Conservation (phyloP, 2,797 vertebrate genomes). For the Epinephelus awoara region DNA sequence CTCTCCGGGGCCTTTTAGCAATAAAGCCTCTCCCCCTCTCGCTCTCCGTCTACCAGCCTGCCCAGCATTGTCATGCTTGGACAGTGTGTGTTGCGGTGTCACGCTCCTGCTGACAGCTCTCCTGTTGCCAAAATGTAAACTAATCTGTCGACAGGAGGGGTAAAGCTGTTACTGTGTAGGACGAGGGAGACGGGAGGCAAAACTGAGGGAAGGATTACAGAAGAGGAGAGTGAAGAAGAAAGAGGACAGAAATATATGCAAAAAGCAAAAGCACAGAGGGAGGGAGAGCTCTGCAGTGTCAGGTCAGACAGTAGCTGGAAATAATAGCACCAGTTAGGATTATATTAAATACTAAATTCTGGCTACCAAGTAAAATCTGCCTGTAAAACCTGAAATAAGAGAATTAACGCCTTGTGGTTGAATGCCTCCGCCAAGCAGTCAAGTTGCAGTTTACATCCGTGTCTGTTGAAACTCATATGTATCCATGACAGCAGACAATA, state of each 20-base stretch:
- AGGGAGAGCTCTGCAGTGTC: background rate
- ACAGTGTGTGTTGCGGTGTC: conserved; percentile 32
- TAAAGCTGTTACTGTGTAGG: conserved; percentile 28
- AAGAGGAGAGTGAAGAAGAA: conserved; percentile 10
- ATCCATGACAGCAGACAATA: too few species aligned
- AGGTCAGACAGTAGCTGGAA: background rate
- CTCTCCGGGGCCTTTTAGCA: conserved; percentile 49
- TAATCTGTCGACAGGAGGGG: conserved; percentile 51
- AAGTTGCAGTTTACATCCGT: too few species aligned
- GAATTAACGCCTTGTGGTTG: too few species aligned
- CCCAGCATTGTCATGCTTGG: conserved; percentile 40
- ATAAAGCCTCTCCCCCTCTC: conserved; percentile 40
- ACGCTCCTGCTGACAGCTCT: conserved; percentile 59
- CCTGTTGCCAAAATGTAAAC: conserved; percentile 45
- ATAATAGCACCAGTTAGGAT: background rate
- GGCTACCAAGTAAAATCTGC: too few species aligned
- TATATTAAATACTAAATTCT: background rate
- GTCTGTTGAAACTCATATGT: too few species aligned
- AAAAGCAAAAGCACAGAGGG: background rate
- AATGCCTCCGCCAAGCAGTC: too few species aligned
- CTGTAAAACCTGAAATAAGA: background rate
- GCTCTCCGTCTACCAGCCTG: conserved; percentile 8
- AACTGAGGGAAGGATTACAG: conserved; percentile 27
- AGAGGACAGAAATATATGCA: background rate
- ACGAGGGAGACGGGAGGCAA: background rate